Conservation (phyloP, 2,113 vertebrate genomes). For the Merops nubicus region DNA sequence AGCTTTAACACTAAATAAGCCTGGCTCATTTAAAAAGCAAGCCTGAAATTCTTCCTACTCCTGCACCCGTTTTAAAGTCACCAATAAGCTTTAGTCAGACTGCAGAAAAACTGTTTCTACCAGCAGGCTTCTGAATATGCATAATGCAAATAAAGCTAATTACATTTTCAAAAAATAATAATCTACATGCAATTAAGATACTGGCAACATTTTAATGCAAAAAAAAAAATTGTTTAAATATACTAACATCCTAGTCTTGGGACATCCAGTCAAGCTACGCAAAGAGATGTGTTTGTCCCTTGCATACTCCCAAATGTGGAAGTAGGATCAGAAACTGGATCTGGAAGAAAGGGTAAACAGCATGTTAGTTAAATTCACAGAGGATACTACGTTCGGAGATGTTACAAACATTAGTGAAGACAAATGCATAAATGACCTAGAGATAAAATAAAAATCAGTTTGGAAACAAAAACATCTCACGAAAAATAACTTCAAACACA, state of each 20-base stretch:
- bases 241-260: conserved; percentile 79
- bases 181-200: conserved; percentile 59
- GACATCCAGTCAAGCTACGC: conserved; percentile 77
- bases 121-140: conserved; percentile 57
- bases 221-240: conserved; percentile 73
- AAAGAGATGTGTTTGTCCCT: conserved; percentile 75
- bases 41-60: conserved; percentile 8
- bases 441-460: conserved; percentile 30
- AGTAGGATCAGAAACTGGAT: conserved; percentile 78
- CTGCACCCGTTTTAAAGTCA: conserved; percentile 21
- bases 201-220: conserved; percentile 68
- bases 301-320: conserved; percentile 78
- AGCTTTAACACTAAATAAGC: conserved; percentile 13
- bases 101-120: conserved; percentile 24
- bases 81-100: conserved; percentile 33
- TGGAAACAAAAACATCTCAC: not conserved
- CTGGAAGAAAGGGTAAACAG: conserved; percentile 79
- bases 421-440: conserved; percentile 47
- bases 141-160: conserved; percentile 48
- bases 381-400: conserved; percentile 36
- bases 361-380: conserved; percentile 73
- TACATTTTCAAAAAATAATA: conserved; percentile 44
- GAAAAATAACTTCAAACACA: conserved; percentile 14
- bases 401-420: conserved; percentile 68
- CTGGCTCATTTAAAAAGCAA: conserved; percentile 26